Evolutionary conservation across 2,888 invertebrate species (phyloP).

Genomic region (Heterodera filipjevi): DNA sequence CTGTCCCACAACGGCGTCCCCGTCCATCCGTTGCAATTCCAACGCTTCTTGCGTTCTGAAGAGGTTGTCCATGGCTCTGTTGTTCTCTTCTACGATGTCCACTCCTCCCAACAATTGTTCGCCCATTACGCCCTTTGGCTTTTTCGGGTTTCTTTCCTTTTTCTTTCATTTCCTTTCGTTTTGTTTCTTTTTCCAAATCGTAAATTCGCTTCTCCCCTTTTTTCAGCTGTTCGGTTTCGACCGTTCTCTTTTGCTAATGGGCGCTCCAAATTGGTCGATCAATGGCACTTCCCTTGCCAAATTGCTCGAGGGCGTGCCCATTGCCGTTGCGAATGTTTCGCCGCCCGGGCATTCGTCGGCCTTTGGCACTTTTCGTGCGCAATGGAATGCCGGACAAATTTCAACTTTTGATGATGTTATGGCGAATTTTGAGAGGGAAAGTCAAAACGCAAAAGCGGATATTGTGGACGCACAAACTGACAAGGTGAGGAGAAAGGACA

Average conservation of each 20-base stretch:
- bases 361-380: constrained; percentile 55
- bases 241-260: constrained; percentile 52
- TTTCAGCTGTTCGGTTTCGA: constrained; percentile 18
- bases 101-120: constrained; percentile 59
- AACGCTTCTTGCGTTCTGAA: constrained; percentile 55
- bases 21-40: constrained; percentile 60
- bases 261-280: constrained; percentile 29
- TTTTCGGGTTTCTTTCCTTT: constrained; percentile 54
- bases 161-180: not conserved
- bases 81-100: constrained; percentile 58
- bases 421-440: constrained; percentile 51
- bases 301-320: constrained; percentile 30
- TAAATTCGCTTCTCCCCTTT: not conserved
- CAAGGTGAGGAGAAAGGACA: constrained; percentile 39
- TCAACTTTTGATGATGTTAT: constrained; percentile 62
- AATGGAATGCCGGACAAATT: constrained; percentile 55
- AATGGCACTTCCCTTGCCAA: constrained; percentile 33
- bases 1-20: constrained; percentile 61
- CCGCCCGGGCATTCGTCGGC: constrained; percentile 6
- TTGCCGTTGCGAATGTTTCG: not conserved
- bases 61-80: constrained; percentile 62
- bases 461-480: constrained; percentile 61
- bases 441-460: constrained; percentile 57
- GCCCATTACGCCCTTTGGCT: constrained; percentile 62
- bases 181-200: not conserved